Conservation (phyloP, 2,888 invertebrate species). For the Dasysyrphus tricinctus region DNA sequence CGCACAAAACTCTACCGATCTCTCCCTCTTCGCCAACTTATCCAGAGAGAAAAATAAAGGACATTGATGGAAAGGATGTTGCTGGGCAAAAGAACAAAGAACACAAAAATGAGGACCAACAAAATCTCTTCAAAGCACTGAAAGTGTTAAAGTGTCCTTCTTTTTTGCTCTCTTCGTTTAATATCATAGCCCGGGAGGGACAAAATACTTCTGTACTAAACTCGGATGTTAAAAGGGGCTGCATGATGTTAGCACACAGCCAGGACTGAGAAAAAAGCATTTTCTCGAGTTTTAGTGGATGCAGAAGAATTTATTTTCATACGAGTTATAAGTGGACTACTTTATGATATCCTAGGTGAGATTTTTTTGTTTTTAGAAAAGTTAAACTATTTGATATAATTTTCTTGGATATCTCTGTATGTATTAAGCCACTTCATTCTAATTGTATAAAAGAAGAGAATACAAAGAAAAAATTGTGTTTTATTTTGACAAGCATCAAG, state of each 20-base stretch:
- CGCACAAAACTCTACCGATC: not conserved
- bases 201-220: constrained; percentile 42
- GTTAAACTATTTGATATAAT: not conserved
- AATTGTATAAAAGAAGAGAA: too few species aligned
- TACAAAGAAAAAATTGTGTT: too few species aligned
- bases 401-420: not conserved
- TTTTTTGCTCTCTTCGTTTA: constrained; percentile 51
- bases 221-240: not conserved
- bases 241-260: not conserved
- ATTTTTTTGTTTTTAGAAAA: not conserved
- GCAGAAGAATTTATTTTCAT: constrained; percentile 25
- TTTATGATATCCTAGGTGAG: constrained; percentile 53
- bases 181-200: constrained; percentile 51
- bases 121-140: constrained; percentile 65
- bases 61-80: constrained; percentile 30
- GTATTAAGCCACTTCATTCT: not conserved
- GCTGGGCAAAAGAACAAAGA: constrained; percentile 32
- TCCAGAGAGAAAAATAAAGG: constrained; percentile 37
- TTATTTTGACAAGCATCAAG: too few species aligned
- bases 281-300: constrained; percentile 9
- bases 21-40: not conserved
- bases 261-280: constrained; percentile 1
- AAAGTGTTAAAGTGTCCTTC: constrained; percentile 65
- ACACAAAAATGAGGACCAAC: constrained; percentile 39
- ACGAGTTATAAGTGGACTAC: constrained; percentile 46